A percentile compares a stretch with the other conserved stretches of the same genome.
Conservation (phyloP, 1,140 invertebrate genomes). For the Phymastichus coffea region DNA sequence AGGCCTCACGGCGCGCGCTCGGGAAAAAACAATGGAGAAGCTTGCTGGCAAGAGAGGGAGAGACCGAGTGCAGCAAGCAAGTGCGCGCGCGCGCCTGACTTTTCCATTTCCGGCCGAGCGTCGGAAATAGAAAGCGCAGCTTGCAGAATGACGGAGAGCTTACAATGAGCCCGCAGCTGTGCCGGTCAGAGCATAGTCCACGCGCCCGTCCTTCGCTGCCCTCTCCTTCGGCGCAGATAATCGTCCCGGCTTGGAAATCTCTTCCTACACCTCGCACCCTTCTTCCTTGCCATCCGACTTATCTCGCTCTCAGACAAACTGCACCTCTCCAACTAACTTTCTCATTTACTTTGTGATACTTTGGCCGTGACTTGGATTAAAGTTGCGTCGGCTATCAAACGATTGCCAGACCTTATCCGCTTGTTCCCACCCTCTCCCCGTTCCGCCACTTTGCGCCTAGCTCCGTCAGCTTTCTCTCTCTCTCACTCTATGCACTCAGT, state of each 20-base stretch:
- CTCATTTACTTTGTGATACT: neutral
- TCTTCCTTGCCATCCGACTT: conserved; percentile 3
- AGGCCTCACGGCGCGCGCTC: neutral
- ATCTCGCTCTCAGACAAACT: neutral
- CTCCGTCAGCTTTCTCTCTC: no score
- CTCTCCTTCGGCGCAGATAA: no score
- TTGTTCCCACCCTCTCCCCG: no score
- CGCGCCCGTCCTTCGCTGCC: no score
- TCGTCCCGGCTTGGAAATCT: conserved; percentile 24
- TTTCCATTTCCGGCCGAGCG: conserved; percentile 34
- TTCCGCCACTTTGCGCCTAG: no score
- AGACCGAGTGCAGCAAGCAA: neutral
- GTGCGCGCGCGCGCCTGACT: conserved; percentile 15
- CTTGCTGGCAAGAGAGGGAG: neutral
- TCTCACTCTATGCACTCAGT: no score
- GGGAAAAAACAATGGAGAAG: neutral
- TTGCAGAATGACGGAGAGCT: no score
- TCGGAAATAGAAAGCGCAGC: conserved; percentile 30
- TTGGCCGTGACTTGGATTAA: neutral
- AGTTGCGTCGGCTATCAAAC: neutral
- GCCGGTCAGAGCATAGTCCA: no score
- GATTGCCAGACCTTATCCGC: no score
- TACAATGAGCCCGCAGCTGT: no score
- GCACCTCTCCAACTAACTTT: neutral
- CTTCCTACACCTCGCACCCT: conserved; percentile 7